Conservation (phyloP, 2,888 invertebrate species). For the Parnassius orleans region DNA sequence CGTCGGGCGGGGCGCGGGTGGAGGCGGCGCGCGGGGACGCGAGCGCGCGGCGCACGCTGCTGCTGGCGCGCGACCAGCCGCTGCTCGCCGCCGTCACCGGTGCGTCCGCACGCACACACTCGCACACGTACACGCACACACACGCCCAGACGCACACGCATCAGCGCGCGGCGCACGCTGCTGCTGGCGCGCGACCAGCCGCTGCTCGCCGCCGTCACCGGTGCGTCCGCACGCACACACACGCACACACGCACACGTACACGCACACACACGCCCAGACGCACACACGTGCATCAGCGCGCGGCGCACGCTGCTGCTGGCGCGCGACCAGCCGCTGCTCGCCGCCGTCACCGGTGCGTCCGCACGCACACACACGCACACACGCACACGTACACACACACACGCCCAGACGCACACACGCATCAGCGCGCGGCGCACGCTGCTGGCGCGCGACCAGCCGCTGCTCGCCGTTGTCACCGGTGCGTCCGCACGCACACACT, state of each 20-base stretch:
- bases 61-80: conserved; percentile 40
- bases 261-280: no score
- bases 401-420: no score
- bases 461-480: conserved; percentile 36
- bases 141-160: no score
- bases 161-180: background rate
- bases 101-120: conserved; percentile 33
- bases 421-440: background rate
- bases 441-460: no score
- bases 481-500: no score
- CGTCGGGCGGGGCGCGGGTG: conserved; percentile 66
- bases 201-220: conserved; percentile 36
- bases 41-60: conserved; percentile 57
- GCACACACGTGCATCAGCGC: background rate
- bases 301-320: no score
- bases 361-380: no score
- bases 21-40: conserved; percentile 86
- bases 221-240: no score
- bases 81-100: conserved; percentile 55
- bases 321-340: no score
- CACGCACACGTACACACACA: no score
- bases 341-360: conserved; percentile 36
- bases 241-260: no score
- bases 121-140: background rate
- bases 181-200: no score